phyloP scores from a whole-genome alignment of 2,888 invertebrate species.

The Thera obeliscata region DNA sequence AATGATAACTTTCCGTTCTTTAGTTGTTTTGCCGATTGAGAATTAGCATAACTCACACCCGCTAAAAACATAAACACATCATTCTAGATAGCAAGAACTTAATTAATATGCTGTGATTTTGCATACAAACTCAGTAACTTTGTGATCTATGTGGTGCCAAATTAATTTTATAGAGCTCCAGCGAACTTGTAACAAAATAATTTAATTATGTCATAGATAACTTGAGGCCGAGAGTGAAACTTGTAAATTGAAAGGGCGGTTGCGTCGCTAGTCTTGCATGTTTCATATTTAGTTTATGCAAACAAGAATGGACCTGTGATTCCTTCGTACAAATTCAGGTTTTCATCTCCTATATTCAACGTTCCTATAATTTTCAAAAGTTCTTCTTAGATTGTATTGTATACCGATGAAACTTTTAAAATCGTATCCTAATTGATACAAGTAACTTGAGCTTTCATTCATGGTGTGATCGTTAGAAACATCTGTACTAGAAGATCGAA shows the following conservation, averaged over 20 bases:
- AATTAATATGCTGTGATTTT: too few relatives aligned
- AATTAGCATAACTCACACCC: conserved; percentile 33
- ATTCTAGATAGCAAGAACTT: background rate
- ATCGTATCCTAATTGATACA: background rate
- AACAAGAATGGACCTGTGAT: background rate
- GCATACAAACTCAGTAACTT: too few relatives aligned
- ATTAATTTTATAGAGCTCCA: conserved; percentile 2
- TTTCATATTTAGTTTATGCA: conserved; percentile 13
- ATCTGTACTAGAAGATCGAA: background rate
- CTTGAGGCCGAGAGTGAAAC: conserved; percentile 10
- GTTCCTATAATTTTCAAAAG: too few relatives aligned
- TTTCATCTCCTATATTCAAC: too few relatives aligned
- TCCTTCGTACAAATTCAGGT: background rate
- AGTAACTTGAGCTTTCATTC: conserved; percentile 4
- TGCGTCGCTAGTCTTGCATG: conserved; percentile 10
- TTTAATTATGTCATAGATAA: conserved; percentile 12
- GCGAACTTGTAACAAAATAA: conserved; percentile 6
- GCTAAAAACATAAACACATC: conserved; percentile 2
- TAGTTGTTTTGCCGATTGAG: conserved; percentile 24
- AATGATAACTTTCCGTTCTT: conserved; percentile 31
- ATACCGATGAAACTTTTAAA: too few relatives aligned
- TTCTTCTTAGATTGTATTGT: too few relatives aligned
- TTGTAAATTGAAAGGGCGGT: conserved; percentile 16
- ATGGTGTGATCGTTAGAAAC: background rate
- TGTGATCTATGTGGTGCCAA: conserved; percentile 15